Evolutionary conservation across 2,888 invertebrate genomes (phyloP).

Genomic region (Uropetala carovei): DNA sequence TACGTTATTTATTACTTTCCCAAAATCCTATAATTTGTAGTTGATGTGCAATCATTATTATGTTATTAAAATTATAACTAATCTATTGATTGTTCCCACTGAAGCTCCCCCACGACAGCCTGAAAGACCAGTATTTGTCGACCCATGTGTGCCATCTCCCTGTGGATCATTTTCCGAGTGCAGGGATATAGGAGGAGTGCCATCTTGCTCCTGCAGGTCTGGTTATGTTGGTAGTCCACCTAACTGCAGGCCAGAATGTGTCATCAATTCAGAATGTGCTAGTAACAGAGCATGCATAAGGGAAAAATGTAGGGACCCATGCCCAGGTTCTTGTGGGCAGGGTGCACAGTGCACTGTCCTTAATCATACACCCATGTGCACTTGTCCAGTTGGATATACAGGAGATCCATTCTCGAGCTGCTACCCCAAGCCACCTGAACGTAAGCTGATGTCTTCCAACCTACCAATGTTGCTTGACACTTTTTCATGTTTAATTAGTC

Average conservation of each 20-base stretch:
- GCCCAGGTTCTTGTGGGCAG: conserved; percentile 72
- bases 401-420: conserved; percentile 73
- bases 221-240: conserved; percentile 76
- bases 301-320: conserved; percentile 73
- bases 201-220: conserved; percentile 77
- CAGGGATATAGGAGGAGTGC: conserved; percentile 74
- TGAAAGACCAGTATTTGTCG: conserved; percentile 67
- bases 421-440: conserved; percentile 67
- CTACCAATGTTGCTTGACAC: neutral
- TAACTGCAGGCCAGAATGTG: conserved; percentile 76
- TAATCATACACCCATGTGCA: conserved; percentile 74
- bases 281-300: conserved; percentile 74
- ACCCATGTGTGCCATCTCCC: conserved; percentile 72
- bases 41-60: neutral
- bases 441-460: neutral
- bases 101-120: conserved; percentile 68
- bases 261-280: conserved; percentile 75
- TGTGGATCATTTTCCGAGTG: conserved; percentile 76
- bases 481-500: neutral
- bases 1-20: conserved; percentile 24
- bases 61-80: neutral
- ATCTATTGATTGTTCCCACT: conserved; percentile 61
- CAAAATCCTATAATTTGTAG: neutral
- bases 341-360: conserved; percentile 72
- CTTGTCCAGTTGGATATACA: conserved; percentile 73